Percentiles rank a stretch among this genome's conserved stretches.
Evolutionary conservation across 2,888 invertebrate genomes (phyloP).

Genomic region (Parnassius orleans): DNA sequence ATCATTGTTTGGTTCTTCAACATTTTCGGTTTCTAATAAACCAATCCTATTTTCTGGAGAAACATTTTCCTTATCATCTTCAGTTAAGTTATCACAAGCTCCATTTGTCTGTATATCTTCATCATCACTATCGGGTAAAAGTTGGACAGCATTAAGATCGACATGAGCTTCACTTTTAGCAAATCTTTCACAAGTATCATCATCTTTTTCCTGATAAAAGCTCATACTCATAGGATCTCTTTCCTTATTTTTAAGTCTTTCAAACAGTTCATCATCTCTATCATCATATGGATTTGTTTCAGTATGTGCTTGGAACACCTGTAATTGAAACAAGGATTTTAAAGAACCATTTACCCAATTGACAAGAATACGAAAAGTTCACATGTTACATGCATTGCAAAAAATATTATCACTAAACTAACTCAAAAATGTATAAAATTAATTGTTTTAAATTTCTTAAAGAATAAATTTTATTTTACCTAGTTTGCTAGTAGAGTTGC

Average conservation of each 20-base stretch:
- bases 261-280: conserved; percentile 70
- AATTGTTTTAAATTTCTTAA: too few relatives aligned
- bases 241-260: conserved; percentile 79
- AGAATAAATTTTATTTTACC: too few relatives aligned
- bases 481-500: too few relatives aligned
- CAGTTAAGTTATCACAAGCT: conserved; percentile 40
- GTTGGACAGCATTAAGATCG: conserved; percentile 82
- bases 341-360: background rate
- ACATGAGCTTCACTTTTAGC: conserved; percentile 63
- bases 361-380: too few relatives aligned
- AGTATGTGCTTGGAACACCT: conserved; percentile 72
- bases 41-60: conserved; percentile 51
- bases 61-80: conserved; percentile 64
- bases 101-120: conserved; percentile 63
- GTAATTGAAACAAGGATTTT: conserved; percentile 8
- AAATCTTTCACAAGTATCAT: conserved; percentile 72
- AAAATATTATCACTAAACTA: too few relatives aligned
- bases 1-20: conserved; percentile 66
- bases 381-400: too few relatives aligned
- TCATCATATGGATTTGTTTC: conserved; percentile 76
- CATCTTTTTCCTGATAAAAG: conserved; percentile 83
- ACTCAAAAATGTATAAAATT: too few relatives aligned
- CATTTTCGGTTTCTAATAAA: conserved; percentile 44
- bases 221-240: conserved; percentile 84
- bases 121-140: conserved; percentile 78